Conservation (phyloP, 2,797 vertebrate genomes). For the Macroramphosus scolopax region DNA sequence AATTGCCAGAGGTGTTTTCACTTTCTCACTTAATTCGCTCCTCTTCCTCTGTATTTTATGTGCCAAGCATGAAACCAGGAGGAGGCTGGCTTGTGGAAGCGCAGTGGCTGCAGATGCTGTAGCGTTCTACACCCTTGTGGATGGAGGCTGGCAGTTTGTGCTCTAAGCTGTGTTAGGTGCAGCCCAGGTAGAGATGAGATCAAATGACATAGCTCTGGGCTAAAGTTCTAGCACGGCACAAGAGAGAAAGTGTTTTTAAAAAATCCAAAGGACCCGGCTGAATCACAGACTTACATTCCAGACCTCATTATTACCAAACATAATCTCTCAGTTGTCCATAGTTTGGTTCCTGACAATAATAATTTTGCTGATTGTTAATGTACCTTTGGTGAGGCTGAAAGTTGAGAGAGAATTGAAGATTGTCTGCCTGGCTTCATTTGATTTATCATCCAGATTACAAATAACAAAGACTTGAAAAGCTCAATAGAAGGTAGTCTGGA, state of each 20-base stretch:
- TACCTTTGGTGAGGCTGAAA: constrained; percentile 33
- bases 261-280: constrained; percentile 54
- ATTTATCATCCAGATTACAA: constrained; percentile 36
- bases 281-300: constrained; percentile 50
- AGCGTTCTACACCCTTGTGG: constrained; percentile 63
- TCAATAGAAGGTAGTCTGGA: no score
- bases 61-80: constrained; percentile 47
- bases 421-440: constrained; percentile 33
- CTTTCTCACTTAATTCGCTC: constrained; percentile 49
- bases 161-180: constrained; percentile 59
- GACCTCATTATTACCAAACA: constrained; percentile 60
- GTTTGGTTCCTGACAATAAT: constrained; percentile 40
- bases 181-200: constrained; percentile 66
- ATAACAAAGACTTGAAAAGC: constrained; percentile 3
- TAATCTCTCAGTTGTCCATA: constrained; percentile 51
- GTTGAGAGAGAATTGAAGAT: constrained; percentile 49
- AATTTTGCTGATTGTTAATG: no score
- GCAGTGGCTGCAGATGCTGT: constrained; percentile 63
- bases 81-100: constrained; percentile 49
- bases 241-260: constrained; percentile 61
- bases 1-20: constrained; percentile 70
- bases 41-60: constrained; percentile 53
- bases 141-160: constrained; percentile 61
- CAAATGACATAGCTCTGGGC: constrained; percentile 71
- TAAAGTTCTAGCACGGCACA: constrained; percentile 47